Conservation (phyloP, 1,140 invertebrate genomes). For the Nymphalis io region DNA sequence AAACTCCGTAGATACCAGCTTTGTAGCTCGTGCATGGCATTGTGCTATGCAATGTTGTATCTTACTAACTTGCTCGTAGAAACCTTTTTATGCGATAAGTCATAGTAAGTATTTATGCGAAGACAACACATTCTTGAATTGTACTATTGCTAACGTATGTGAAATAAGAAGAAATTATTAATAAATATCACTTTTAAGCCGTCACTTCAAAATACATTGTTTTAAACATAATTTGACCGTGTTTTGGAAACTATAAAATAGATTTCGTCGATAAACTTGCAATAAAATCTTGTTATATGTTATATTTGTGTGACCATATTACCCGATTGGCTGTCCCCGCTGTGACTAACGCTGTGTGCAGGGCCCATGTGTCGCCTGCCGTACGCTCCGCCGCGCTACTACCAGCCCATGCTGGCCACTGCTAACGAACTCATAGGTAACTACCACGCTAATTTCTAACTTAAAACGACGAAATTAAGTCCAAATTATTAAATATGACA, state of each 20-base stretch:
- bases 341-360: constrained; percentile 40
- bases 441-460: not conserved
- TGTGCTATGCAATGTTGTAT: not conserved
- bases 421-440: constrained; percentile 78
- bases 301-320: not conserved
- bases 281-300: not conserved
- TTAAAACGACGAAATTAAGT: not conserved
- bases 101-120: not conserved
- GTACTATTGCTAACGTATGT: not conserved
- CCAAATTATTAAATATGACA: not conserved
- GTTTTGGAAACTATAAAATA: too few relatives aligned
- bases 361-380: constrained; percentile 49
- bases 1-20: not conserved
- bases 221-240: too few relatives aligned
- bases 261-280: too few relatives aligned
- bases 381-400: constrained; percentile 77
- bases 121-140: not conserved
- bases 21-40: not conserved
- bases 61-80: constrained; percentile 5
- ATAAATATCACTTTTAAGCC: too few relatives aligned
- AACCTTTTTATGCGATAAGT: not conserved
- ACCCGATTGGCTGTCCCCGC: too few relatives aligned
- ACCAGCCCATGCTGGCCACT: constrained; percentile 82
- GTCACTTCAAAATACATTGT: too few relatives aligned
- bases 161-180: too few relatives aligned